Evolutionary conservation across 2,888 invertebrate genomes (phyloP).

Genomic region (Cremastobaeus sp.): DNA sequence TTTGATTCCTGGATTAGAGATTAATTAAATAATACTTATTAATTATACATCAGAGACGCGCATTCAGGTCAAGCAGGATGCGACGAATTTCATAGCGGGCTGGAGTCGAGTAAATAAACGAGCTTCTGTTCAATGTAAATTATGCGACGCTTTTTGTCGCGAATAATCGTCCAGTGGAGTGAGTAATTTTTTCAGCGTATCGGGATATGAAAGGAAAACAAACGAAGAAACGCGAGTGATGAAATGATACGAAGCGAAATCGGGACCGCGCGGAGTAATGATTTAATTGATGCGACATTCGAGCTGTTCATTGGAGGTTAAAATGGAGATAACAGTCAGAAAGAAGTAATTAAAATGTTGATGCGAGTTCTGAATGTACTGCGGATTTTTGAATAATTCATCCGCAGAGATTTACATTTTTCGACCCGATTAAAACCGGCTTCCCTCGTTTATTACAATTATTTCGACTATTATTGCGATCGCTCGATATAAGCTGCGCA

Average conservation of each 20-base stretch:
- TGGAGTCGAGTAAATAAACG: constrained; percentile 11
- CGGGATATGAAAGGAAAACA: too few relatives aligned
- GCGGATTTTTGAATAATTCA: constrained; percentile 38
- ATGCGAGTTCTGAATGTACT: constrained; percentile 20
- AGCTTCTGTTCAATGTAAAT: constrained; percentile 13
- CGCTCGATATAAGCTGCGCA: constrained; percentile 26
- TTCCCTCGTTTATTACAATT: constrained; percentile 38
- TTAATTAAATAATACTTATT: constrained; percentile 26
- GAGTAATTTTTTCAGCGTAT: constrained; percentile 21
- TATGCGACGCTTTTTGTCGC: constrained; percentile 8
- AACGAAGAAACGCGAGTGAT: too few relatives aligned
- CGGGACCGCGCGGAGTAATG: too few relatives aligned
- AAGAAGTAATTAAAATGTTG: constrained; percentile 4
- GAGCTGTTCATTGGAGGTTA: too few relatives aligned
- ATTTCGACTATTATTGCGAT: constrained; percentile 36
- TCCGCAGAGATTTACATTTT: constrained; percentile 27
- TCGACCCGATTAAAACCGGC: constrained; percentile 29
- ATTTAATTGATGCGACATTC: too few relatives aligned
- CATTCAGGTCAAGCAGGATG: neutral
- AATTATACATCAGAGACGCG: constrained; percentile 15
- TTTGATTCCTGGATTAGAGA: neutral
- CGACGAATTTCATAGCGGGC: neutral
- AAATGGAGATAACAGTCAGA: constrained; percentile 11
- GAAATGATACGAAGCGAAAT: too few relatives aligned
- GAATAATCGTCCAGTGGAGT: constrained; percentile 22